phyloP scores from a whole-genome alignment of 2,888 invertebrate genomes.

The Holacanthella duospinosa region DNA sequence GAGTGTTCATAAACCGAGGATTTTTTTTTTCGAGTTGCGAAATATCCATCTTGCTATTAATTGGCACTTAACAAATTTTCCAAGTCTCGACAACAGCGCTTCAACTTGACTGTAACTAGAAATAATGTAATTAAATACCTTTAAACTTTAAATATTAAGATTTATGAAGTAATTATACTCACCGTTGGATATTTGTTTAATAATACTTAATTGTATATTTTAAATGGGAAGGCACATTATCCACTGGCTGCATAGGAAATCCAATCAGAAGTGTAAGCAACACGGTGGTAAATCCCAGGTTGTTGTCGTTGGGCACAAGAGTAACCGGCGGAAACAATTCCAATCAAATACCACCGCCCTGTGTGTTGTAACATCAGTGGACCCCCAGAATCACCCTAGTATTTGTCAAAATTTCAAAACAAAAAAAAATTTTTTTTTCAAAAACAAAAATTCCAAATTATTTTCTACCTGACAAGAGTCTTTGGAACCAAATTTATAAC shows the following conservation, averaged over 20 bases:
- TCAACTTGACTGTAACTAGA: not conserved
- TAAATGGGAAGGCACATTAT: constrained; percentile 3
- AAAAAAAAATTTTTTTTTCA: no score
- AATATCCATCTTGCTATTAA: not conserved
- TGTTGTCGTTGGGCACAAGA: constrained; percentile 87
- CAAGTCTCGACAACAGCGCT: not conserved
- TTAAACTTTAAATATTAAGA: not conserved
- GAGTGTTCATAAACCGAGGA: not conserved
- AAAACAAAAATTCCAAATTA: no score
- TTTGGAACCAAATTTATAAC: constrained; percentile 76
- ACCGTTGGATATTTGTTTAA: constrained; percentile 10
- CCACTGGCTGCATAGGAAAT: constrained; percentile 56
- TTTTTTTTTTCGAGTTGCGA: not conserved
- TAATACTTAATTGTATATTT: constrained; percentile 1
- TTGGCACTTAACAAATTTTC: not conserved
- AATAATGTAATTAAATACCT: not conserved
- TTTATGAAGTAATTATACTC: not conserved
- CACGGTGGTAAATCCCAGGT: constrained; percentile 86
- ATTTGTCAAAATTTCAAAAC: not conserved
- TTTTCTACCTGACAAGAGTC: constrained; percentile 57
- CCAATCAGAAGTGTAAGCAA: constrained; percentile 89
- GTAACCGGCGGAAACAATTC: constrained; percentile 85
- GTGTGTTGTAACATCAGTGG: constrained; percentile 79
- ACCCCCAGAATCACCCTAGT: constrained; percentile 73
- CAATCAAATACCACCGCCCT: constrained; percentile 80